Base-by-base conservation (phyloP, 2,888 invertebrate genomes). In the Lasioglossum marginatum region DNA sequence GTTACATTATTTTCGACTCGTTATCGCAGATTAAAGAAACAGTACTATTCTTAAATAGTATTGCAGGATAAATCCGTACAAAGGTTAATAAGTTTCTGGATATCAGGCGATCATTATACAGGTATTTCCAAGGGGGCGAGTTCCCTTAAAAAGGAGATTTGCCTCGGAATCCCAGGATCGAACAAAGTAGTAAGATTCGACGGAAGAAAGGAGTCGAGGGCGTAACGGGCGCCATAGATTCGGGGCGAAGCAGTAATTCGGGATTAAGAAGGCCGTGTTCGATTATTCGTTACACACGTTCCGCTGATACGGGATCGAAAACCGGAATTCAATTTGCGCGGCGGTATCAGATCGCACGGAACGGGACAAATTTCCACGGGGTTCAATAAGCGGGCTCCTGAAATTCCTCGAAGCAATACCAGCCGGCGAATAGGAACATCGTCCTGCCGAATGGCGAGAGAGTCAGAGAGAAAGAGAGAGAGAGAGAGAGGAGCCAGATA, bases 261-360 rank as follows among this genome's bases (percentile, higher is more conserved):
- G 16, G 34, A 57, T 74, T 52, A 70, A 57, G 57, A 78, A 52
- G 45, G 73, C 37, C 83, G 27, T 48, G 73, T 73, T 43, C 40
- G 31, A 63, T 85, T 83, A 79, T 75, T 71, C 70, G 75, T 85
- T 74, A 43, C 84, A 34, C 85, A 48, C 68, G 78, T 70, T 72
- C 40, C 81, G 63, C 43, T 63, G 85, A 84, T 81, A 74, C 68
- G 70, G 73, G 52, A 70, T 77, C 84, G 84, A 83, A 83, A 83
- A 85, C 16, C 75, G 84, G 79, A 85, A 85, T 83, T 85, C 79
- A 85, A 85, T 85, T 85, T 75, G 79, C 83, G n/a, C 83, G 48
- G 43, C 68, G 43, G 83, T 83, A 83, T 84, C 84, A 79, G 71
- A 79, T 85, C 83, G 79, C 16, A 37, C 77, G 48, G 71, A 16